phyloP scores from a whole-genome alignment of 2,797 vertebrate genomes.

The Protosalanx chinensis region DNA sequence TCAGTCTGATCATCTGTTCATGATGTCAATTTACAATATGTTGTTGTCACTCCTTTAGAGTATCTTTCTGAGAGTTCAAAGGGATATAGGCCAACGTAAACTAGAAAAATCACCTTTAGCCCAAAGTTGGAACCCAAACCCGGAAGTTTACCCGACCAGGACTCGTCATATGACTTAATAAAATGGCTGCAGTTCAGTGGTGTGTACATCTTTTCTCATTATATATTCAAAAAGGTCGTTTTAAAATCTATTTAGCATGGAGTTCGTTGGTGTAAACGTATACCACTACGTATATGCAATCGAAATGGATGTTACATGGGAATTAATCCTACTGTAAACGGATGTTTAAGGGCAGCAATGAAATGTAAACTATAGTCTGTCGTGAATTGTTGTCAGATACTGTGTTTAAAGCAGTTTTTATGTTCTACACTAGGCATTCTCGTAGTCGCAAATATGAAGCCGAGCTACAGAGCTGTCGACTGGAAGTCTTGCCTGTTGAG shows the following conservation, averaged over 20 bases:
- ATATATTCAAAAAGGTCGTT: not conserved
- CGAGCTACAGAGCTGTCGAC: constrained; percentile 73
- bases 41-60: not conserved
- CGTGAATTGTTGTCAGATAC: not conserved
- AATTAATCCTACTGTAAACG: not conserved
- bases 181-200: constrained; percentile 78
- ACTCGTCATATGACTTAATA: constrained; percentile 65
- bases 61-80: not conserved
- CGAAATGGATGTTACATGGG: not conserved
- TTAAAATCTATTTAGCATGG: not conserved
- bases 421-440: constrained; percentile 75
- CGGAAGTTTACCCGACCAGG: constrained; percentile 47
- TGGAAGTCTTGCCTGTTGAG: constrained; percentile 75
- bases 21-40: not conserved
- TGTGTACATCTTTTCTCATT: constrained; percentile 54
- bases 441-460: constrained; percentile 79
- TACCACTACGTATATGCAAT: not conserved
- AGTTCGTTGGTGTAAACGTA: too few species aligned
- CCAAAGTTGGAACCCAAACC: constrained; percentile 14
- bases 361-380: too few species aligned
- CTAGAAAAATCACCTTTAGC: constrained; percentile 18
- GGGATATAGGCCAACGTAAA: not conserved
- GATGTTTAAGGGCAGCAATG: not conserved
- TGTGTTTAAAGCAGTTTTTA: constrained; percentile 19
- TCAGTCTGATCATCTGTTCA: not conserved